Percentiles rank a stretch among this genome's conserved stretches.
Conservation (phyloP, 2,888 invertebrate genomes). For the Drosophila emarginata region DNA sequence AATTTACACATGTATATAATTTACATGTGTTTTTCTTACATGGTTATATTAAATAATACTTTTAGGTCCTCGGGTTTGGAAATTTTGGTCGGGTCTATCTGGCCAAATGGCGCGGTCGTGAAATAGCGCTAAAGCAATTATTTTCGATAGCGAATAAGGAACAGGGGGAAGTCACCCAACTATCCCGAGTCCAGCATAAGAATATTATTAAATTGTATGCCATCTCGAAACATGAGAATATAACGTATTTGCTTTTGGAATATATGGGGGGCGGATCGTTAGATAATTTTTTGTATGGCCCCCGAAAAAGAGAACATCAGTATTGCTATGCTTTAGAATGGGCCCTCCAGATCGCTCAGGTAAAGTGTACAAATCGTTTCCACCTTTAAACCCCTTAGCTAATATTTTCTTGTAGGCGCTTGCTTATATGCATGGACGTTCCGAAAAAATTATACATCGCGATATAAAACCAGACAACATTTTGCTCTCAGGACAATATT, state of each 20-base stretch:
- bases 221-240: not conserved
- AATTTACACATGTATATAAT: not conserved
- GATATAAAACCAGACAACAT: slow-evolving; percentile 45
- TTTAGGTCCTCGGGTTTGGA: slow-evolving; percentile 17
- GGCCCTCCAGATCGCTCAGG: slow-evolving; percentile 45
- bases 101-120: not conserved
- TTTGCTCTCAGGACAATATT: slow-evolving; percentile 17
- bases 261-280: slow-evolving; percentile 50
- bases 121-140: slow-evolving; percentile 17
- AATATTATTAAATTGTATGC: slow-evolving; percentile 54
- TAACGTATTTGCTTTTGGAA: slow-evolving; percentile 42
- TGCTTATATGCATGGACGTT: slow-evolving; percentile 39
- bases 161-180: slow-evolving; percentile 30
- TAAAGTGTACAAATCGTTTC: slow-evolving; percentile 3
- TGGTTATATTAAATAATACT: not conserved
- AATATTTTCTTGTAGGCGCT: slow-evolving; percentile 31
- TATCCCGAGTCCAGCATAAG: slow-evolving; percentile 30
- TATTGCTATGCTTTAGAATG: slow-evolving; percentile 41
- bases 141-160: no score
- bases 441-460: slow-evolving; percentile 49
- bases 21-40: no score
- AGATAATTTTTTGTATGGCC: slow-evolving; percentile 17
- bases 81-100: slow-evolving; percentile 11
- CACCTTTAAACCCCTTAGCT: no score
- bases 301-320: slow-evolving; percentile 9